Evolutionary conservation across 1,140 invertebrate genomes (phyloP).

Genomic region (Halesus radiatus): DNA sequence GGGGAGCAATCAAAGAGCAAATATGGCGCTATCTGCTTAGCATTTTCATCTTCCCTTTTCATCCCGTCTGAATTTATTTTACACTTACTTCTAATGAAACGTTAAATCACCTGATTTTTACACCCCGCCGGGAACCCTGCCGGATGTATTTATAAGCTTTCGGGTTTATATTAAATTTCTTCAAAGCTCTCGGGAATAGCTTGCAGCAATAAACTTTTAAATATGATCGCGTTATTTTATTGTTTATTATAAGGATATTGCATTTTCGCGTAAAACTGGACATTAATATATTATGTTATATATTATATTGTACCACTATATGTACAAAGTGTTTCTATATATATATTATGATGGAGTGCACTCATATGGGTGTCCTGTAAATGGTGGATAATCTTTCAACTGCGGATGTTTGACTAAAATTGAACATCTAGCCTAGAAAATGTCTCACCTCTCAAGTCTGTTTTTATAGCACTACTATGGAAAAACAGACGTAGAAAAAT

Average conservation of each 20-base stretch:
- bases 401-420: too few species aligned
- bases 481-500: too few species aligned
- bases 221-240: not conserved
- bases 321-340: too few species aligned
- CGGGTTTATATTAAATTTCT: slow-evolving; percentile 31
- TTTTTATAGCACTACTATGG: too few species aligned
- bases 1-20: slow-evolving; percentile 30
- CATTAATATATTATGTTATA: too few species aligned
- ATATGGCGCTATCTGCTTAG: slow-evolving; percentile 32
- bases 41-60: slow-evolving; percentile 35
- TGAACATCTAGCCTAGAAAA: too few species aligned
- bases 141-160: slow-evolving; percentile 29
- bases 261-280: too few species aligned
- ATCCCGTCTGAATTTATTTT: slow-evolving; percentile 29
- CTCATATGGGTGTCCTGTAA: too few species aligned
- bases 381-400: too few species aligned
- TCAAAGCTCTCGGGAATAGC: not conserved
- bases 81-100: slow-evolving; percentile 35
- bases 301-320: too few species aligned
- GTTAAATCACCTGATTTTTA: slow-evolving; percentile 38
- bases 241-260: slow-evolving; percentile 13
- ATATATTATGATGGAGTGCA: too few species aligned
- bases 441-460: too few species aligned
- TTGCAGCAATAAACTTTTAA: slow-evolving; percentile 19
- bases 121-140: not conserved